A percentile compares a stretch with the other conserved stretches of the same genome.
phyloP scores from a whole-genome alignment of 2,113 vertebrate genomes.

The Upupa epops region DNA sequence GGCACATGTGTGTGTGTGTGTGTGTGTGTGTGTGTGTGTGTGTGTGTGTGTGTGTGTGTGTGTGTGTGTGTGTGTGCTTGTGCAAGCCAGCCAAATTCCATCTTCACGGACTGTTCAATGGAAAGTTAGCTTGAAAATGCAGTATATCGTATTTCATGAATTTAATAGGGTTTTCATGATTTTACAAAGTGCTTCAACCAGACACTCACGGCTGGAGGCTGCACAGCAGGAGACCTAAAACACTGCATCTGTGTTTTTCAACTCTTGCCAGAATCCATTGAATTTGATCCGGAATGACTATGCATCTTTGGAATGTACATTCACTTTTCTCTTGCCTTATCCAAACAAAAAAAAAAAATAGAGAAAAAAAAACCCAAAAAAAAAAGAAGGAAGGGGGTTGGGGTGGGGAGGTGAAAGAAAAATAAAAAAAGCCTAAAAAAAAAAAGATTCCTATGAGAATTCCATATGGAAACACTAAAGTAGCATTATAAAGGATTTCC shows the following conservation, averaged over 20 bases:
- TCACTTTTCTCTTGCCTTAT: constrained; percentile 87
- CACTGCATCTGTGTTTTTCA: constrained; percentile 88
- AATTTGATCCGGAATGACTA: constrained; percentile 99
- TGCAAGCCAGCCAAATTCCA: constrained; percentile 71
- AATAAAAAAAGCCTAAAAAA: too few relatives aligned
- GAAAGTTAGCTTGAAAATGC: constrained; percentile 76
- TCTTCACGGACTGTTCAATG: constrained; percentile 81
- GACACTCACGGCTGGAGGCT: constrained; percentile 84
- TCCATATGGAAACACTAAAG: constrained; percentile 90
- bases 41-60: background rate
- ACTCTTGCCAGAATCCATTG: constrained; percentile 91
- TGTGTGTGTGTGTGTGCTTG: background rate
- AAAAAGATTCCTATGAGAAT: constrained; percentile 83
- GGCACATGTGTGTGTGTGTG: background rate
- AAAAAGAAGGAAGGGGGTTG: background rate
- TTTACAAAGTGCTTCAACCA: constrained; percentile 87
- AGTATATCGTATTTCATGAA: constrained; percentile 85
- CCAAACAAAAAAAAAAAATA: constrained; percentile 78
- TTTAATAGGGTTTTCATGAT: constrained; percentile 89
- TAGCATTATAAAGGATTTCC: constrained; percentile 85
- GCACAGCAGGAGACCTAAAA: constrained; percentile 82
- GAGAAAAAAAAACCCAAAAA: too few relatives aligned
- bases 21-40: background rate
- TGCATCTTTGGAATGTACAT: constrained; percentile 95
- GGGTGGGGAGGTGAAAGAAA: too few relatives aligned